These are phyloP conservation scores for Euproctis similis DNA, from an alignment of 2,888 invertebrate genomes.

Conservation along the genomic window DNA sequence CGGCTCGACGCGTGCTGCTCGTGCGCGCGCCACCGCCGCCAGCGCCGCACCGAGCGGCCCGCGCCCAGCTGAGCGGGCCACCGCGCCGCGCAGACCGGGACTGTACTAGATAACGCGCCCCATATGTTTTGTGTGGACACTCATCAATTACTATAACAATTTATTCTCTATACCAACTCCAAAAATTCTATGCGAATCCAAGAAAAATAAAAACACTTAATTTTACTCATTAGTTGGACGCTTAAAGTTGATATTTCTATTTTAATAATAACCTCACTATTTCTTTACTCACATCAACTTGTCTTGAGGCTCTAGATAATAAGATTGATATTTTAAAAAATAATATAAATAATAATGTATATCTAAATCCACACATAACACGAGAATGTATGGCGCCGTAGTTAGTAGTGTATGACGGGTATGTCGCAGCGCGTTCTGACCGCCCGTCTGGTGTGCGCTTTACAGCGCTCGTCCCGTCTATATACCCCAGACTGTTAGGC, in stretches of 20 bases:
- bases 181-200: too few species aligned
- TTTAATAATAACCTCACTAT: too few species aligned
- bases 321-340: neutral
- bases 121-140: constrained; percentile 8
- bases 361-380: constrained; percentile 5
- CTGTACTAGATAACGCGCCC: constrained; percentile 9
- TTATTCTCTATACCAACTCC: too few species aligned
- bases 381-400: constrained; percentile 8
- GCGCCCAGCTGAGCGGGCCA: constrained; percentile 45
- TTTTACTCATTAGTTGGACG: too few species aligned
- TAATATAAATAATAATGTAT: too few species aligned
- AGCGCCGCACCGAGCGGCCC: constrained; percentile 44
- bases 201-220: too few species aligned
- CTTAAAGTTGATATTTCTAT: too few species aligned
- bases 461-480: constrained; percentile 37
- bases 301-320: neutral
- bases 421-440: constrained; percentile 11
- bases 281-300: too few species aligned
- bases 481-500: constrained; percentile 62
- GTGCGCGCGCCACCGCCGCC: constrained; percentile 74
- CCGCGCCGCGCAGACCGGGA: constrained; percentile 9
- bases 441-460: constrained; percentile 14
- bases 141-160: too few species aligned
- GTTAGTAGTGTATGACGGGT: constrained; percentile 9
- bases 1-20: constrained; percentile 78